Percentiles rank a stretch among this genome's conserved stretches.
Evolutionary conservation across 2,888 invertebrate species (phyloP).

Genomic region (Lasioglossum figueresi): DNA sequence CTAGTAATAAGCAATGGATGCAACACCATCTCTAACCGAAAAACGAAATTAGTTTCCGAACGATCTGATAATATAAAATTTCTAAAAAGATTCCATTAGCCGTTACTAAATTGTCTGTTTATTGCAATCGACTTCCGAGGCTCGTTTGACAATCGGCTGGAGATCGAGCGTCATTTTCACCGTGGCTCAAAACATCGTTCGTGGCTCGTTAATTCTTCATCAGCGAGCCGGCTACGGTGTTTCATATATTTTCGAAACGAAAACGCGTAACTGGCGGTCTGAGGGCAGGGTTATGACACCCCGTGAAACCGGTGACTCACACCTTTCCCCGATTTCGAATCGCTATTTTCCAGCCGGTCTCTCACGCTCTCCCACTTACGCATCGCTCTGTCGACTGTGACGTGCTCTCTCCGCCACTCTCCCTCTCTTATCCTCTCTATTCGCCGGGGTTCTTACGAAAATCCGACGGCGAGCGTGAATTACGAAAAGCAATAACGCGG

Average conservation of each 20-base stretch:
- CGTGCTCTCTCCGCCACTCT: slow-evolving; percentile 65
- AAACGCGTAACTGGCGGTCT: slow-evolving; percentile 48
- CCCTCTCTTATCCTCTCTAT: slow-evolving; percentile 19
- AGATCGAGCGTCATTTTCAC: slow-evolving; percentile 45
- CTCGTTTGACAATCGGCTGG: slow-evolving; percentile 17
- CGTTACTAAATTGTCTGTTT: background rate
- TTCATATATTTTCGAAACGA: slow-evolving; percentile 52
- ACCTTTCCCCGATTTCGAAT: slow-evolving; percentile 75
- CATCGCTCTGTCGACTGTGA: slow-evolving; percentile 73
- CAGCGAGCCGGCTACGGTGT: slow-evolving; percentile 21
- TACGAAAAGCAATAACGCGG: slow-evolving; percentile 23
- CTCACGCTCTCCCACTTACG: slow-evolving; percentile 72
- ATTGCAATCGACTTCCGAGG: background rate
- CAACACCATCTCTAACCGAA: too few relatives aligned
- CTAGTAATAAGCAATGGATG: too few relatives aligned
- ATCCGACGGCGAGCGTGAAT: slow-evolving; percentile 14
- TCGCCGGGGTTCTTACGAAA: slow-evolving; percentile 36
- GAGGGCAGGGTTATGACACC: slow-evolving; percentile 71
- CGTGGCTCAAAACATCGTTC: slow-evolving; percentile 45
- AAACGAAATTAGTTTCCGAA: too few relatives aligned
- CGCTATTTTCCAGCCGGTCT: slow-evolving; percentile 72
- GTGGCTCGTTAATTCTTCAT: slow-evolving; percentile 60
- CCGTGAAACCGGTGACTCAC: slow-evolving; percentile 72
- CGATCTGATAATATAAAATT: background rate
- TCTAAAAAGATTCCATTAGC: background rate